A percentile compares a stretch with the other conserved stretches of the same genome.
phyloP scores from a whole-genome alignment of 2,888 invertebrate species.

The Crioceris asparagi region DNA sequence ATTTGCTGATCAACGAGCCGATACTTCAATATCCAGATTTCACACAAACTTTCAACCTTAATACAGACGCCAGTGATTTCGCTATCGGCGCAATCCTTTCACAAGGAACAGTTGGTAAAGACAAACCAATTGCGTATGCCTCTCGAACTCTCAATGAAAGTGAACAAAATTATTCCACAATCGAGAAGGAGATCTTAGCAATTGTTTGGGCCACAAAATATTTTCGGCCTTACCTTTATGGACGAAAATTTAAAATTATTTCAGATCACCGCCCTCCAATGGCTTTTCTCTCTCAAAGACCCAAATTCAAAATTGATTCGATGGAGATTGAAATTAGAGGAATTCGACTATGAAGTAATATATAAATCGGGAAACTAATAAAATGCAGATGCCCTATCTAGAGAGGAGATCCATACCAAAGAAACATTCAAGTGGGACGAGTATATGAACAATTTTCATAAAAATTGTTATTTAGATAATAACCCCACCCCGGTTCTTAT shows the following conservation, averaged over 20 bases:
- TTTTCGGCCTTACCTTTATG: slow-evolving; percentile 8
- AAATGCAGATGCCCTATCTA: no score
- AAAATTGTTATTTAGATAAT: no score
- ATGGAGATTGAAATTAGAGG: slow-evolving; percentile 12
- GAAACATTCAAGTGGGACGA: no score
- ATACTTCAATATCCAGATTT: slow-evolving; percentile 9
- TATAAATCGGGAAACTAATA: slow-evolving; percentile 13
- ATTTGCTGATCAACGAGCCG: slow-evolving; percentile 2
- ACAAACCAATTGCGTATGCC: slow-evolving; percentile 6
- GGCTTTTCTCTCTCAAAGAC: slow-evolving; percentile 16
- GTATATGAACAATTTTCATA: no score
- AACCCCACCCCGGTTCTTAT: no score
- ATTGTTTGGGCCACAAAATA: slow-evolving; percentile 8
- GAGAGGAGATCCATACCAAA: no score
- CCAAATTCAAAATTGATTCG: slow-evolving; percentile 14
- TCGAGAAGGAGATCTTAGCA: slow-evolving; percentile 7
- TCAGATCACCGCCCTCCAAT: slow-evolving; percentile 20
- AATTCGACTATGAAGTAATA: slow-evolving; percentile 11
- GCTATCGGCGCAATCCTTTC: slow-evolving; percentile 6
- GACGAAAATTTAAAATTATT: slow-evolving; percentile 6
- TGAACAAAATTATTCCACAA: slow-evolving; percentile 9
- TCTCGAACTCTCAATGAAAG: slow-evolving; percentile 9
- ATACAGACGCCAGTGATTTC: slow-evolving; percentile 7
- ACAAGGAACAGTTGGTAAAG: no score
- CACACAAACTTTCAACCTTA: slow-evolving; percentile 5